Conservation (phyloP, 1,140 invertebrate genomes). For the Lepidurus arcticus region DNA sequence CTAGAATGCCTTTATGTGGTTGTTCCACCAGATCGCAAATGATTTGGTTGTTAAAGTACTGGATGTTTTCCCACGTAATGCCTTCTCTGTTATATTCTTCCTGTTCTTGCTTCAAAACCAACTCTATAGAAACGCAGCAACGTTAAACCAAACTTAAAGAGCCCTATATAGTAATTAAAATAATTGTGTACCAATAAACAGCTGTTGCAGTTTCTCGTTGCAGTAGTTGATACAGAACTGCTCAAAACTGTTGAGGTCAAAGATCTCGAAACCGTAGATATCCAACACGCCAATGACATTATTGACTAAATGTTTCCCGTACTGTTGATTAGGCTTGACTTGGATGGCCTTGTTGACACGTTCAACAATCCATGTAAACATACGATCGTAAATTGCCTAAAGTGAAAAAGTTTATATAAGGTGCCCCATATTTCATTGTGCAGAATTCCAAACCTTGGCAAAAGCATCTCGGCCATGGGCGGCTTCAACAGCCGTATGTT, state of each 20-base stretch:
- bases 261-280: constrained; percentile 97
- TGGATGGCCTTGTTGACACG: constrained; percentile 81
- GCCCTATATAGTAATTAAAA: not conserved
- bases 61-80: constrained; percentile 82
- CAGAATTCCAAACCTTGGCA: constrained; percentile 58
- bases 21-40: constrained; percentile 91
- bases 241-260: constrained; percentile 90
- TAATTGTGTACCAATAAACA: constrained; percentile 76
- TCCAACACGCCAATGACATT: constrained; percentile 92
- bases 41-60: constrained; percentile 73
- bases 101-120: constrained; percentile 92
- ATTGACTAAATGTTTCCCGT: constrained; percentile 53
- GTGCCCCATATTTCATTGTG: constrained; percentile 11
- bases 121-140: constrained; percentile 53
- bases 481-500: constrained; percentile 75
- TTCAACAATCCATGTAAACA: constrained; percentile 88
- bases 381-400: constrained; percentile 80
- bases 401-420: constrained; percentile 35
- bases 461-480: constrained; percentile 87
- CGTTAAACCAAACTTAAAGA: not conserved
- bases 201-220: constrained; percentile 92
- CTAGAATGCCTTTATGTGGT: constrained; percentile 80
- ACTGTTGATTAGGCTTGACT: constrained; percentile 43
- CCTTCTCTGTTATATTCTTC: constrained; percentile 90
- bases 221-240: constrained; percentile 97